Base-by-base conservation (phyloP, 2,797 vertebrate genomes). In the Sebastes reedi region DNA sequence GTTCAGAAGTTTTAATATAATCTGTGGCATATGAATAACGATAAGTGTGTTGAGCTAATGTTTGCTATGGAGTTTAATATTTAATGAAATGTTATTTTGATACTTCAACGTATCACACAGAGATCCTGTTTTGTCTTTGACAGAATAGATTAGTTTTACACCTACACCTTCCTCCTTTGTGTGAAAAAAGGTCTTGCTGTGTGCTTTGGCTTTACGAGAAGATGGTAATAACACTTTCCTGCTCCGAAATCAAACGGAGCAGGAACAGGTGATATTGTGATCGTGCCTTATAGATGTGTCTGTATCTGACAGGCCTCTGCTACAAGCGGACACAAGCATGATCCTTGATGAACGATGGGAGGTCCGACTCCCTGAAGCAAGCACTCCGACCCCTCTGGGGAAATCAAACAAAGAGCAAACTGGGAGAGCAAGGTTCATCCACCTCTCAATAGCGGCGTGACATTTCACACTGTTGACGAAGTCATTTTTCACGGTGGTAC, bases 351-450 rank as follows among this genome's bases (percentile, higher is more conserved):
- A 94, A 83, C 86, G 94, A 95, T 94, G 91, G 88, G 91, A 88
- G 79, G 76, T 87, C 84, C 81, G 79, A 85, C 89, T 90, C 85
- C 80, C 90, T 64, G 88, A 94, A 95, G 95, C 93, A 89, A 95
- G 91, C 85, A 69, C 86, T 66, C 20, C 22, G 50, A 75, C 86
- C 91, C 90, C 54, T 78, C 55, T 18, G 77, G 95, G 95, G 95
- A 96, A 96, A 96, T 96, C 95, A 95, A 92, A 92, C 77, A 16
- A 86, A 79, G 82, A 83, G 83, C 82, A 74, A 83, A 88, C 88
- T 58, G 74, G 83, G 77, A 84, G 79, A 79, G 86, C 74, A 79
- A 73, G 80, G 84, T 92, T 85, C 80, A 84, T 88, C 86, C 69
- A 79, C 88, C 73, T 79, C 68, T 61, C 88, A 67, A 80, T 81